Conservation (phyloP, 2,888 invertebrate genomes). For the Macropis europaea region DNA sequence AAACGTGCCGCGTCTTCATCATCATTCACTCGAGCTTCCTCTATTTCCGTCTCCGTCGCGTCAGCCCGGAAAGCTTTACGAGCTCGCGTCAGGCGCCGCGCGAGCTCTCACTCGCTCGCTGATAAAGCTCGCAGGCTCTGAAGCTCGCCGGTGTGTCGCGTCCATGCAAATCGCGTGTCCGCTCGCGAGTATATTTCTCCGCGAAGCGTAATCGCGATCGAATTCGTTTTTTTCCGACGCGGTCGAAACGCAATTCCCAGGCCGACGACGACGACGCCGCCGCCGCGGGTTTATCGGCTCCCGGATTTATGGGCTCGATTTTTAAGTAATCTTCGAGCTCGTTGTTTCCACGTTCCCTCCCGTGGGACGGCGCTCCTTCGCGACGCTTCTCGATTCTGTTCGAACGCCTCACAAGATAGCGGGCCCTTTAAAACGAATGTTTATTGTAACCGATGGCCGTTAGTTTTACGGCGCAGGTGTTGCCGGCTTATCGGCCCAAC, state of each 20-base stretch:
- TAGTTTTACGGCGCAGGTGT: constrained; percentile 46
- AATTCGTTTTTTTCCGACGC: neutral
- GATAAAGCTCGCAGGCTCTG: no score
- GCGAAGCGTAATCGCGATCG: neutral
- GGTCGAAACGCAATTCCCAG: neutral
- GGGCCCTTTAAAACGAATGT: constrained; percentile 43
- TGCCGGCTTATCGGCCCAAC: constrained; percentile 37
- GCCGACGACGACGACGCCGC: neutral
- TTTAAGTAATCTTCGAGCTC: constrained; percentile 38
- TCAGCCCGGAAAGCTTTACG: no score
- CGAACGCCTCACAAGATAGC: constrained; percentile 24
- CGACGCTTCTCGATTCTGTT: constrained; percentile 23
- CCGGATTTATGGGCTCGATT: constrained; percentile 38
- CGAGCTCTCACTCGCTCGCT: no score
- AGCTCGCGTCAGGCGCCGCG: no score
- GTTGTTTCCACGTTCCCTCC: neutral
- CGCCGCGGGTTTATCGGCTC: constrained; percentile 33
- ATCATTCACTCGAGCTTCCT: no score
- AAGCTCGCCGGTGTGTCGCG: no score
- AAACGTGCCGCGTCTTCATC: no score
- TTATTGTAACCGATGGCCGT: constrained; percentile 44
- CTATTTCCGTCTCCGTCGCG: no score
- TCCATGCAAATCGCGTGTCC: no score
- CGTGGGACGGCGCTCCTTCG: constrained; percentile 14
- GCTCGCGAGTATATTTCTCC: no score